Evolutionary conservation across 2,797 vertebrate species (phyloP).

Genomic region (Sebastes steindachneri): DNA sequence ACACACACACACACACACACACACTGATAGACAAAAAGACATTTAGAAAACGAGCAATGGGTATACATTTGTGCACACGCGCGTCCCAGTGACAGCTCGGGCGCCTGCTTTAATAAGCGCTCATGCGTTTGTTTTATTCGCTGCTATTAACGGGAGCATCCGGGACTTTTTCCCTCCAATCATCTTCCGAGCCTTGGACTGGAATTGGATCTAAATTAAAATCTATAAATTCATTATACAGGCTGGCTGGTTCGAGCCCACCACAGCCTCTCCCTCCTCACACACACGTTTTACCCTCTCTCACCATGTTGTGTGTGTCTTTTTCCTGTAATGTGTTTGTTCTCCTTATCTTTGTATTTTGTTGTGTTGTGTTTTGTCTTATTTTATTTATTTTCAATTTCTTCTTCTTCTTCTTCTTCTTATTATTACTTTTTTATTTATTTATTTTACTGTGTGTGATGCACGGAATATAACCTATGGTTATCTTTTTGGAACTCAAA

Average conservation of each 20-base stretch:
- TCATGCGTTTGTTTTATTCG: neutral
- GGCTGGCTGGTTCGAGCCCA: neutral
- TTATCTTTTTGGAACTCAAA: neutral
- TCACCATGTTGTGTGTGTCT: neutral
- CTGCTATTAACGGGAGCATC: conserved; percentile 17
- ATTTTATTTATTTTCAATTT: neutral
- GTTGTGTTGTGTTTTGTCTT: neutral
- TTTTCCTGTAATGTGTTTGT: neutral
- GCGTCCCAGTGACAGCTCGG: neutral
- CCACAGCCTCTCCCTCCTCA: neutral
- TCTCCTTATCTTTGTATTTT: too few species aligned
- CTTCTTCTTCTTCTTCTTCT: neutral
- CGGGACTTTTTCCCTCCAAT: conserved; percentile 37
- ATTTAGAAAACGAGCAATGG: neutral
- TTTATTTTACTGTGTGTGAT: neutral
- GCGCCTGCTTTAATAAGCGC: conserved; percentile 9
- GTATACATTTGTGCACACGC: neutral
- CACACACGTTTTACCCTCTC: neutral
- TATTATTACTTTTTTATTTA: neutral
- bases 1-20: neutral
- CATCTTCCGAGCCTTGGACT: conserved; percentile 7
- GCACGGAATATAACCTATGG: neutral
- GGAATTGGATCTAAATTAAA: conserved; percentile 71
- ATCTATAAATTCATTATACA: conserved; percentile 61
- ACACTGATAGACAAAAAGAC: neutral